Evolutionary conservation across 2,888 invertebrate species (phyloP).

Genomic region (Chloroclysta siterata): DNA sequence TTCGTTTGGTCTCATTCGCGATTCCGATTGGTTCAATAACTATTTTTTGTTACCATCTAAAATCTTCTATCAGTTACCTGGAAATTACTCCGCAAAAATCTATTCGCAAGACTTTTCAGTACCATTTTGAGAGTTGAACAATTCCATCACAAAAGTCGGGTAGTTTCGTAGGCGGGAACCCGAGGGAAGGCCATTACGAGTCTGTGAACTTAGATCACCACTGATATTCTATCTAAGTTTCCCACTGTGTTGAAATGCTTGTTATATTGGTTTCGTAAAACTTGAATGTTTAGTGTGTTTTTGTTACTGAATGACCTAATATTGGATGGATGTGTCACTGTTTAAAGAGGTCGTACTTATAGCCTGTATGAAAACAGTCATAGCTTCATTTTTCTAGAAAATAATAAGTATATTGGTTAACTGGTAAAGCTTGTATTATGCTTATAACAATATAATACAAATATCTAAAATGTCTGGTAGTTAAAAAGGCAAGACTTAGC

Average conservation of each 20-base stretch:
- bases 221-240: conserved; percentile 40
- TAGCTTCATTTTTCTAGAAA: no score
- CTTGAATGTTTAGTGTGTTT: not conserved
- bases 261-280: conserved; percentile 7
- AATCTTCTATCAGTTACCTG: not conserved
- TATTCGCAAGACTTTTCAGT: conserved; percentile 4
- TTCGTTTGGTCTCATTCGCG: not conserved
- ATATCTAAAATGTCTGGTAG: no score
- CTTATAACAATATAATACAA: no score
- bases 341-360: no score
- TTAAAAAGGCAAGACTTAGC: no score
- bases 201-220: conserved; percentile 31
- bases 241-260: conserved; percentile 28
- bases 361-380: no score
- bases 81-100: not conserved
- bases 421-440: no score
- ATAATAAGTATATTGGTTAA: no score
- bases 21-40: not conserved
- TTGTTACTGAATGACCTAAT: not conserved
- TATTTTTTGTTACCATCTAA: not conserved
- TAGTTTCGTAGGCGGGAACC: conserved; percentile 25
- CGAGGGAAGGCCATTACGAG: conserved; percentile 35
- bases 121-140: conserved; percentile 24
- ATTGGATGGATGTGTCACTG: no score
- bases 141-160: conserved; percentile 19